Evolutionary conservation across 2,113 vertebrate genomes (phyloP).

Genomic region (Passerina amoena): DNA sequence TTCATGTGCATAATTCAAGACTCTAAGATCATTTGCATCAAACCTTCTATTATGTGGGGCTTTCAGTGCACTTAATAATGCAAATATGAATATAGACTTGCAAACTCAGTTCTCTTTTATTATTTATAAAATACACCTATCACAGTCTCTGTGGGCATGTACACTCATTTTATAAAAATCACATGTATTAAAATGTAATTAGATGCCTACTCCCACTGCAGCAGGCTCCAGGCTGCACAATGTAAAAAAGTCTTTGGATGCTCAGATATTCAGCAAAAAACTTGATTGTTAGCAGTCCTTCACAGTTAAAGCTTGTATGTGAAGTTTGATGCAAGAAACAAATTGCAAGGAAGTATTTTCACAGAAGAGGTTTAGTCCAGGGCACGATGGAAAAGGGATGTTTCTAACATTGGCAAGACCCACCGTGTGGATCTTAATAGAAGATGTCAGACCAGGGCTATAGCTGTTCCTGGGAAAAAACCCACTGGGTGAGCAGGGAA

Average conservation of each 20-base stretch:
- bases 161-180: constrained; percentile 33
- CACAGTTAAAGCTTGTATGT: neutral
- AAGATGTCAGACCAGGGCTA: neutral
- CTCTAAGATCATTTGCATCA: neutral
- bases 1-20: neutral
- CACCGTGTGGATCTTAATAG: neutral
- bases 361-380: neutral
- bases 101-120: constrained; percentile 31
- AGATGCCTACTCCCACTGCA: constrained; percentile 5
- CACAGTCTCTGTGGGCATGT: constrained; percentile 18
- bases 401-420: neutral
- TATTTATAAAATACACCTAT: constrained; percentile 37
- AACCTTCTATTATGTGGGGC: neutral
- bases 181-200: constrained; percentile 32
- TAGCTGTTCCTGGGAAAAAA: neutral
- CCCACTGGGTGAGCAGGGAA: neutral
- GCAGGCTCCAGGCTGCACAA: neutral
- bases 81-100: constrained; percentile 25
- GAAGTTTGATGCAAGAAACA: neutral
- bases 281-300: neutral
- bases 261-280: neutral
- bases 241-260: neutral
- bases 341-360: neutral
- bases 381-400: neutral
- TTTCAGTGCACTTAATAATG: constrained; percentile 30